These are phyloP conservation scores for Staurois parvus DNA, from an alignment of 2,797 vertebrate genomes.

Conservation along the genomic window DNA sequence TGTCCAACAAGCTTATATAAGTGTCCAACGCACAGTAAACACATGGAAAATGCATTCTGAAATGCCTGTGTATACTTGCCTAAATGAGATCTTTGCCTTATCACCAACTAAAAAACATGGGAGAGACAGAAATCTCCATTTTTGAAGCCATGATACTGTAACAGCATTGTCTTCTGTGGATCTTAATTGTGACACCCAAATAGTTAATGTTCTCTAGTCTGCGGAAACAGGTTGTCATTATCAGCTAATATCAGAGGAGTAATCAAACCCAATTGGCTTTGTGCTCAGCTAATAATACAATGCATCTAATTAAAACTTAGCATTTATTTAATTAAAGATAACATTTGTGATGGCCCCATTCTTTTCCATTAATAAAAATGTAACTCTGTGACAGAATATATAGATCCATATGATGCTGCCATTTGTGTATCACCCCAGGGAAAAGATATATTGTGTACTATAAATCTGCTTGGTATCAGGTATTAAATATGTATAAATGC, in stretches of 20 bases:
- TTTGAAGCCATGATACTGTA: neutral
- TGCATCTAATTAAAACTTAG: conserved; percentile 51
- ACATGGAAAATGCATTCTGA: too few species aligned
- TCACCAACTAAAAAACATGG: neutral
- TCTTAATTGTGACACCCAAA: neutral
- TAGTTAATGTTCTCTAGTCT: conserved; percentile 13
- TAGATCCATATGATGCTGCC: conserved; percentile 33
- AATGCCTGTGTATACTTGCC: too few species aligned
- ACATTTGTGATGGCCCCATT: conserved; percentile 50
- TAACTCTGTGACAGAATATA: conserved; percentile 11
- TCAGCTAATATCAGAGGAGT: conserved; percentile 33
- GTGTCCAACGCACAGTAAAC: too few species aligned
- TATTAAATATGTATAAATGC: conserved; percentile 56
- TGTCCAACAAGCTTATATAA: too few species aligned
- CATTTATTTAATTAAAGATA: conserved; percentile 58
- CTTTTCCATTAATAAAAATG: conserved; percentile 54
- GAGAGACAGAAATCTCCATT: neutral
- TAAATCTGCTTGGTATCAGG: conserved; percentile 31
- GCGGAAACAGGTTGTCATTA: conserved; percentile 29
- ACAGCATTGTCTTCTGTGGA: neutral
- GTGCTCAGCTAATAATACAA: conserved; percentile 38
- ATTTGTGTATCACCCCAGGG: conserved; percentile 12
- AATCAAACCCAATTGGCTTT: conserved; percentile 42
- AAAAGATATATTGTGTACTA: conserved; percentile 29
- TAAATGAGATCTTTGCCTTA: neutral